These are phyloP conservation scores for Donacobius atricapilla DNA, from an alignment of 2,113 vertebrate species.

Conservation along the genomic window DNA sequence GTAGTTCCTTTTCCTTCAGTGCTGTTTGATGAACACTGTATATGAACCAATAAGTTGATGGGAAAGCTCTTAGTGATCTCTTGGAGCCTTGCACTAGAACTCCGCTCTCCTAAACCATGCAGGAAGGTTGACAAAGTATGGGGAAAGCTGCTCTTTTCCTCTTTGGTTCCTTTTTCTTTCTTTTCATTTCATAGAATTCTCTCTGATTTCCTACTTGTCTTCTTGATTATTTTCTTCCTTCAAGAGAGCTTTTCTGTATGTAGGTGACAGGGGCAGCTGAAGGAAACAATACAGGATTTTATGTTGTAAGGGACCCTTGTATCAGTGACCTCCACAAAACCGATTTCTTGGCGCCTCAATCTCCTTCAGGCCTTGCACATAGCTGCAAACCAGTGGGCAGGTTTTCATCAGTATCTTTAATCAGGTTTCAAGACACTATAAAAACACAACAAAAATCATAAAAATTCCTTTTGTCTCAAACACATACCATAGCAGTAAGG, in stretches of 20 bases:
- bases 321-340: slow-evolving; percentile 3
- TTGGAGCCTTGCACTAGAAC: background rate
- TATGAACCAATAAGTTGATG: background rate
- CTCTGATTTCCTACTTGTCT: background rate
- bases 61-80: background rate
- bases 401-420: slow-evolving; percentile 60
- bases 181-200: background rate
- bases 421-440: slow-evolving; percentile 61
- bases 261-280: background rate
- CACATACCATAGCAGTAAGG: slow-evolving; percentile 52
- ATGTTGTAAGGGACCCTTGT: background rate
- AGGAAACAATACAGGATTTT: background rate
- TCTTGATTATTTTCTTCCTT: background rate
- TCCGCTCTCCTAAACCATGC: accelerated
- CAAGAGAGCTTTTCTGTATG: background rate
- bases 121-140: background rate
- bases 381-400: slow-evolving; percentile 2
- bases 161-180: background rate
- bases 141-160: background rate
- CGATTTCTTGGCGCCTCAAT: background rate
- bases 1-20: background rate
- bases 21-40: background rate
- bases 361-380: slow-evolving; percentile 6
- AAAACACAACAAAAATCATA: slow-evolving; percentile 63
- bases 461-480: slow-evolving; percentile 67